Base-by-base conservation (phyloP, 2,888 invertebrate species). In the Drosophila helvetica region DNA sequence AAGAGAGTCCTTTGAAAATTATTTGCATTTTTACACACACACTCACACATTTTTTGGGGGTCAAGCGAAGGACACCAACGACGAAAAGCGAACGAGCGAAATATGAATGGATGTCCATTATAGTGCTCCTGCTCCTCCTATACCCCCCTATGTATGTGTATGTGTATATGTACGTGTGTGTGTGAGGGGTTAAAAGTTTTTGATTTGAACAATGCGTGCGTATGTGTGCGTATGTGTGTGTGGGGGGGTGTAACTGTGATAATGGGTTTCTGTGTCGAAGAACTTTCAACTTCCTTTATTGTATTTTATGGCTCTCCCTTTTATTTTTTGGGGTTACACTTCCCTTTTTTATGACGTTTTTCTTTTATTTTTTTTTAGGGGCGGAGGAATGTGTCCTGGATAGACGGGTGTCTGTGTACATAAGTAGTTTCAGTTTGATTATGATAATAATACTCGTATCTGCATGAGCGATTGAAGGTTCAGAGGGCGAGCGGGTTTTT, bases 201-300 rank as follows among this genome's bases (percentile, higher is more conserved):
- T 75, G 75, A 75, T 74, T 70, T 55, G 73, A 69, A 72, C 70
- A 67, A 66, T 25, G 50, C 22, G 18, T 47, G 47, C 51, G 33
- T 15, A 71, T 58, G 73, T 63, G 53, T 50, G 38, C 27, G 47
- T 59, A 38, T 54, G 53, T 17, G 48, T 54, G 45, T 52, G 51
- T 60, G 38, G 5, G 15, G 45, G 70, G 63, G 72, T 66, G 77
- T 74, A 77, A 88, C 86, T 86, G 86, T 89, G 86, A 86, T 86
- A 86, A 86, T 86, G 89, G 86, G 86, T 88, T 86, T 89, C 88
- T 89, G 83, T 86, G 89, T 88, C 86, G 83, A 60, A 53, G 85
- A 82, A 89, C 89, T 89, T 88, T 80, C 85, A 87, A 85, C 89
- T 86, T 89, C 79, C 86, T 86, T 86, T 88, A 86, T 86, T 89